Evolutionary conservation across 2,888 invertebrate species (phyloP), one percentile per base, ranked within the genome.

Genomic region (Timema podura): DNA sequence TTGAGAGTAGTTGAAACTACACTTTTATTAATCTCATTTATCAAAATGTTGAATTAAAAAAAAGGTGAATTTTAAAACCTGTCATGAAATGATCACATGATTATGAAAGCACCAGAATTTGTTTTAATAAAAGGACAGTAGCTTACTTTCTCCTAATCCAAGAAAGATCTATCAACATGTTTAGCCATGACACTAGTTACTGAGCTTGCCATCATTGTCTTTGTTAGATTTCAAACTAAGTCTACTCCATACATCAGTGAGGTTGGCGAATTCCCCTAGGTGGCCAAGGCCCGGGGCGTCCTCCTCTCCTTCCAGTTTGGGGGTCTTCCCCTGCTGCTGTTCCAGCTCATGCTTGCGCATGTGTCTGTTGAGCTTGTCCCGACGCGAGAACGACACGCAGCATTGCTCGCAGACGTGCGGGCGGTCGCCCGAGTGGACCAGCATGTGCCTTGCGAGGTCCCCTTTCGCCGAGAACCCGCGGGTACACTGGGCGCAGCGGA

Each of bases 281-380:
- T 61, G 61, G 44, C 30, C 30, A 30, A 45, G 61, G 16, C 61
- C 61, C 1, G 45, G 44, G 5, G 45, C 44, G 45, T 13, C 9
- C 44, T 30, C 61, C 30, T 44, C 9, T 13, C 30, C 57, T 30
- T n/a, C 13, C 10, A 13, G 9, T 15, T 57, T 30, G 5, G 57
- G 16, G n/a, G 3, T 49, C 51, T 49, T 49, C 10, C n/a, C 51
- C 57, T 57, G 30, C 47, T 51, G 46, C 16, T 67, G 15, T 10
- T 67, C 67, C 16, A 16, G 54, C n/a, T 13, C 88, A 78, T 88
- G 89, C 75, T 86, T 87, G 75, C 87, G 82, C 79, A 88, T 87
- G 79, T 91, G 91, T 68, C 89, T 83, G 67, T 87, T 83, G 68
- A 89, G 81, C 79, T 90, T 90, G 76, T 91, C 90, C 76, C 89